These are phyloP conservation scores for Drosophila eohydei DNA, from an alignment of 2,888 invertebrate genomes.

Conservation along the genomic window DNA sequence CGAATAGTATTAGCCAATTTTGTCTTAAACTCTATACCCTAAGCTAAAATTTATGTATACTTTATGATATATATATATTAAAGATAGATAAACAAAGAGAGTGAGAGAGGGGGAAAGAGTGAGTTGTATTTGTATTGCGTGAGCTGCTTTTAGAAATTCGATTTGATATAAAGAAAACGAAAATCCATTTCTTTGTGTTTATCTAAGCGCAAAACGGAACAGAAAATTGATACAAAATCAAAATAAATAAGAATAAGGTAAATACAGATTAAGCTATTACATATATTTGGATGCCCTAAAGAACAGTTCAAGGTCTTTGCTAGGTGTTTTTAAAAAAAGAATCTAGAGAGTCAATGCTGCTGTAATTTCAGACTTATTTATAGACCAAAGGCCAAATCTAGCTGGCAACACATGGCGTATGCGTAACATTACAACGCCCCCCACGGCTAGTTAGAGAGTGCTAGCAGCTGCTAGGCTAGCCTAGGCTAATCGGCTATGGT, in stretches of 20 bases:
- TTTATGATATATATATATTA: not conserved
- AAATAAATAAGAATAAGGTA: constrained; percentile 29
- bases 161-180: constrained; percentile 69
- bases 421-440: constrained; percentile 34
- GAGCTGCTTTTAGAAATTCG: constrained; percentile 60
- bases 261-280: constrained; percentile 10
- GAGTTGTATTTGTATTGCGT: constrained; percentile 12
- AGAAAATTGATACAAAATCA: constrained; percentile 35
- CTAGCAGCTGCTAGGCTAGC: not conserved
- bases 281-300: not conserved
- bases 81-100: constrained; percentile 5
- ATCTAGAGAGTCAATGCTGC: constrained; percentile 15
- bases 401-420: constrained; percentile 24
- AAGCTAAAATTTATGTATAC: constrained; percentile 9
- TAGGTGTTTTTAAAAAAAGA: constrained; percentile 74
- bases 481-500: constrained; percentile 66
- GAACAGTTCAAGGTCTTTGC: constrained; percentile 74
- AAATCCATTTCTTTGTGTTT: constrained; percentile 71
- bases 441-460: not conserved
- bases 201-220: constrained; percentile 50
- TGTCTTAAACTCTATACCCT: constrained; percentile 25
- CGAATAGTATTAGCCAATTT: not conserved
- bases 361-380: constrained; percentile 31
- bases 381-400: constrained; percentile 36
- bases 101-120: not conserved